A percentile compares a stretch with the other conserved stretches of the same genome.
Evolutionary conservation across 2,797 vertebrate genomes (phyloP).

Genomic region (Loris lydekkerianus): DNA sequence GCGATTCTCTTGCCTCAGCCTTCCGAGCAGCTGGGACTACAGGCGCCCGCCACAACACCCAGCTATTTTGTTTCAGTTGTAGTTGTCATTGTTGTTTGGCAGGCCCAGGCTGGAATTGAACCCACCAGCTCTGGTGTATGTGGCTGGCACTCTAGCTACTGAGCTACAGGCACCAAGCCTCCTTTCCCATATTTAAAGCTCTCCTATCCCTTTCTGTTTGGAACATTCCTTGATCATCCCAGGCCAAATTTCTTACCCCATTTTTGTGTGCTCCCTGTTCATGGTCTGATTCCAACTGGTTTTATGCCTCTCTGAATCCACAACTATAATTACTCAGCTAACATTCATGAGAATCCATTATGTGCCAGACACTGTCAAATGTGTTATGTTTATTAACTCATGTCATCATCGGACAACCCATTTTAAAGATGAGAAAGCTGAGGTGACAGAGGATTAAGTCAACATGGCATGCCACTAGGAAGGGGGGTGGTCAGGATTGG

Average conservation of each 20-base stretch:
- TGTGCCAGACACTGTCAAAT: neutral
- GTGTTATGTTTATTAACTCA: neutral
- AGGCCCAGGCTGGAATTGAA: too few relatives aligned
- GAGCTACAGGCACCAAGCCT: neutral
- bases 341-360: neutral
- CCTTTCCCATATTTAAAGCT: neutral
- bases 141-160: too few relatives aligned
- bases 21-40: too few relatives aligned
- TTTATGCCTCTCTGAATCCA: neutral
- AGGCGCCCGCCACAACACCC: too few relatives aligned
- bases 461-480: neutral
- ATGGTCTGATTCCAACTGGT: neutral
- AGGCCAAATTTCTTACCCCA: neutral
- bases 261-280: neutral
- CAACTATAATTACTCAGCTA: neutral
- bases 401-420: neutral
- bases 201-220: neutral
- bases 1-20: too few relatives aligned
- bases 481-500: too few relatives aligned
- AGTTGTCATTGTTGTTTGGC: too few relatives aligned
- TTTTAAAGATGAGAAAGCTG: neutral
- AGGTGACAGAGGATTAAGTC: neutral
- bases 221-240: neutral
- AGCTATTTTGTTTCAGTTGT: too few relatives aligned
- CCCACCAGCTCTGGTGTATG: too few relatives aligned